Evolutionary conservation across 2,888 invertebrate species (phyloP).

Genomic region (Watsonalla cultraria): DNA sequence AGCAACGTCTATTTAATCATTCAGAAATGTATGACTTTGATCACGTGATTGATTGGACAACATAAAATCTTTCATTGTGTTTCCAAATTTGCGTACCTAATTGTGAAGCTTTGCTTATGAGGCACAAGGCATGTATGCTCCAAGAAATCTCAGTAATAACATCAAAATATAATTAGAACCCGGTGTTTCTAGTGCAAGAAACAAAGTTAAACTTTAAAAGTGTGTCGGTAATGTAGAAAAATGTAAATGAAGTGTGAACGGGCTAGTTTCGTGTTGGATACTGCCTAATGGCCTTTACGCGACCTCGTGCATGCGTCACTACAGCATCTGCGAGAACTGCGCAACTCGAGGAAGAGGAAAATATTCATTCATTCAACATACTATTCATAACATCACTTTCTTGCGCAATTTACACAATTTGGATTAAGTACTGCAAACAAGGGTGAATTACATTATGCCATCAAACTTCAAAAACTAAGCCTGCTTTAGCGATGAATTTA

Average conservation of each 20-base stretch:
- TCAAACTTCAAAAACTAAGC: too few relatives aligned
- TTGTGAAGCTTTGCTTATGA: too few relatives aligned
- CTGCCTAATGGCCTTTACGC: constrained; percentile 22
- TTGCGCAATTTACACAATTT: constrained; percentile 5
- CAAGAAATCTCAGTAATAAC: too few relatives aligned
- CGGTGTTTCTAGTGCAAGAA: not conserved
- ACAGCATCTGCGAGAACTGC: constrained; percentile 19
- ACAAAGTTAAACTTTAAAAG: not conserved
- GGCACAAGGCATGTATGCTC: too few relatives aligned
- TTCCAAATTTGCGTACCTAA: too few relatives aligned
- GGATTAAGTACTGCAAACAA: not conserved
- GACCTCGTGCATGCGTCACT: constrained; percentile 27
- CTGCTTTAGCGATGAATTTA: not conserved
- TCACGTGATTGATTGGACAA: too few relatives aligned
- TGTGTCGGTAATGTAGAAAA: not conserved
- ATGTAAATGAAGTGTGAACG: constrained; percentile 1
- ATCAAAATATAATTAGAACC: not conserved
- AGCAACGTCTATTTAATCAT: too few relatives aligned
- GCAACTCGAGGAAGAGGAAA: constrained; percentile 22
- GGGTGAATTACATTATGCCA: too few relatives aligned
- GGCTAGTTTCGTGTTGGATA: constrained; percentile 3
- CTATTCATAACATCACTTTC: not conserved
- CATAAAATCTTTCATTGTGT: too few relatives aligned
- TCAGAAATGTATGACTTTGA: too few relatives aligned
- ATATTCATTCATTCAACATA: not conserved